Evolutionary conservation across 2,888 invertebrate genomes (phyloP).

Genomic region (Euphydryas editha): DNA sequence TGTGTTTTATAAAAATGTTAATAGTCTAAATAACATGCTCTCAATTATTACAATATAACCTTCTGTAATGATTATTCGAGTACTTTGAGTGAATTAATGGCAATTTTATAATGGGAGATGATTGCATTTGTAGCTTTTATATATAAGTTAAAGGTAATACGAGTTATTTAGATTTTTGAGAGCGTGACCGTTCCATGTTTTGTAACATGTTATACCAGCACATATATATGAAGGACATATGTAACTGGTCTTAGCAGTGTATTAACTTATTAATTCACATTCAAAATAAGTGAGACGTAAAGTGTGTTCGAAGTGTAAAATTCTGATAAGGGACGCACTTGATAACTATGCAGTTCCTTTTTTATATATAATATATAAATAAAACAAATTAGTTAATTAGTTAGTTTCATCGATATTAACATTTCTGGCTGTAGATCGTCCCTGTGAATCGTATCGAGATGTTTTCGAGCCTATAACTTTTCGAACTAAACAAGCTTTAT

Average conservation of each 20-base stretch:
- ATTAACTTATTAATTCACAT: constrained; percentile 13
- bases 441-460: too few species aligned
- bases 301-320: too few species aligned
- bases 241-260: constrained; percentile 22
- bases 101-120: constrained; percentile 13
- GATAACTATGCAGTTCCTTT: too few species aligned
- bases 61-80: neutral
- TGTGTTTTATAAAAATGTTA: neutral
- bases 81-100: neutral
- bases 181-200: constrained; percentile 60
- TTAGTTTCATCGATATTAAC: too few species aligned
- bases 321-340: too few species aligned
- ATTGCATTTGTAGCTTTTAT: constrained; percentile 36
- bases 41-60: neutral
- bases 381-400: too few species aligned
- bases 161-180: constrained; percentile 55
- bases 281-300: neutral
- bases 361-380: too few species aligned
- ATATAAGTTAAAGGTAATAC: constrained; percentile 43
- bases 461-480: too few species aligned
- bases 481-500: too few species aligned
- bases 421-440: too few species aligned
- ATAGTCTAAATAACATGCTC: neutral
- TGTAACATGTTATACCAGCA: constrained; percentile 46
- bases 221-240: neutral